Evolutionary conservation across 2,888 invertebrate species (phyloP).

Genomic region (Lordiphosa andalusiaca): DNA sequence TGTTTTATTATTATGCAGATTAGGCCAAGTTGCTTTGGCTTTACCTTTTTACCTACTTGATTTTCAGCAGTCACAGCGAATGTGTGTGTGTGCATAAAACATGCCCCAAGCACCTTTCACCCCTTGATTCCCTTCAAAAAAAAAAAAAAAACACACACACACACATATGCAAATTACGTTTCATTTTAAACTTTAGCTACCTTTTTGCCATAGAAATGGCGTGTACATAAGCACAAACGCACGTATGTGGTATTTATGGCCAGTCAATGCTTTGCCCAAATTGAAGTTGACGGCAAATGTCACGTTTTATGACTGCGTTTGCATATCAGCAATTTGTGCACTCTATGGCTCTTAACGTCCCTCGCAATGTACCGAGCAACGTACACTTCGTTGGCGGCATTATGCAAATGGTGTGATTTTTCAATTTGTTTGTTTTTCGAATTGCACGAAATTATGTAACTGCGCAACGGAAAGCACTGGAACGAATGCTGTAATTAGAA

Average conservation of each 20-base stretch:
- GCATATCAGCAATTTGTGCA: conserved; percentile 53
- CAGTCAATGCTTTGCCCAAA: conserved; percentile 48
- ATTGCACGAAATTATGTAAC: conserved; percentile 34
- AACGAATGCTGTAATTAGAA: conserved; percentile 9
- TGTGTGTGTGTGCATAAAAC: conserved; percentile 53
- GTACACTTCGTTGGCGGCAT: conserved; percentile 35
- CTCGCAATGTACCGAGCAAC: conserved; percentile 12
- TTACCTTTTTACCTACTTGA: conserved; percentile 47
- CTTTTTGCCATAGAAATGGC: conserved; percentile 31
- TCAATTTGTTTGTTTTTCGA: conserved; percentile 41
- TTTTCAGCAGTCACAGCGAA: conserved; percentile 16
- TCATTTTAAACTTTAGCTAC: conserved; percentile 57
- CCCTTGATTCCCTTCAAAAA: background rate
- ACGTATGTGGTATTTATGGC: conserved; percentile 35
- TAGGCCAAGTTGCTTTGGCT: conserved; percentile 55
- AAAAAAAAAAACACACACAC: too few species aligned
- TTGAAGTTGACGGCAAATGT: conserved; percentile 61
- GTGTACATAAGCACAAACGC: conserved; percentile 14
- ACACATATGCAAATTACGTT: conserved; percentile 61
- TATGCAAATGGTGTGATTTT: conserved; percentile 60
- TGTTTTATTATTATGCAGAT: conserved; percentile 74
- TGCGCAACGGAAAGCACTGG: conserved; percentile 27
- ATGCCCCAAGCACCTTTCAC: conserved; percentile 16
- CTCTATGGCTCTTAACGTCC: conserved; percentile 23
- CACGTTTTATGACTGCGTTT: conserved; percentile 68